Evolutionary conservation across 2,888 invertebrate genomes (phyloP), one percentile per base, ranked within the genome.

Genomic region (Bibio marci): DNA sequence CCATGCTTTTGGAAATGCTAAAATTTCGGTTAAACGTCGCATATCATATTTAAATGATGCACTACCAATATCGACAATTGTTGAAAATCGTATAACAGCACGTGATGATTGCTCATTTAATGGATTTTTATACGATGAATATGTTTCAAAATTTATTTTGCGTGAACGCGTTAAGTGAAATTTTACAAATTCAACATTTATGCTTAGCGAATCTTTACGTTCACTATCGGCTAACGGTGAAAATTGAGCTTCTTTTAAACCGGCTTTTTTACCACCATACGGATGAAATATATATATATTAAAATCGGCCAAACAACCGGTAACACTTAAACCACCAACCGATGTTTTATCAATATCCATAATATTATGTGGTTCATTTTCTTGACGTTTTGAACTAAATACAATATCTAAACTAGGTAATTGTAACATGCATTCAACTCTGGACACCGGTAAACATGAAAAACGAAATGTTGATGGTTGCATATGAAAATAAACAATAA

Each of bases 1-100:
- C 98, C 98, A 98, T 12, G 97, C 95, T 63, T 92, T 92, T 0
- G 97, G 97, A 59, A 98, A 95, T 1, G 94, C 92, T 42, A 98
- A 66, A 53, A 98, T 94, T 66, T 98, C 98, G 0, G 91, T 86
- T 45, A 98, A 64, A 1, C 97, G 73, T 27, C 97, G 73, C 94
- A 98, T 97, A 59, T 98, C 97, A 62, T 97, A 98, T 57, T 95
- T 94, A 63, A 98, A 97, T 18, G 87, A 88, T 10, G 91, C 91
- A 17, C 87, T 88, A 18, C 94, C 94, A 48, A 94, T 88, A 63
- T 94, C 92, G 51, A 91, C 80, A 47, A 94, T 88, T 2, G 91
- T 88, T 25, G 91, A 91, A 58, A 92, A 91, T 46, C 91, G 64
- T 40, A 92, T 90, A 12, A 87, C 80, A n/a, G 88, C 88, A 46